Evolutionary conservation across 2,797 vertebrate species (phyloP).

Genomic region (Kryptolebias ocellatus): DNA sequence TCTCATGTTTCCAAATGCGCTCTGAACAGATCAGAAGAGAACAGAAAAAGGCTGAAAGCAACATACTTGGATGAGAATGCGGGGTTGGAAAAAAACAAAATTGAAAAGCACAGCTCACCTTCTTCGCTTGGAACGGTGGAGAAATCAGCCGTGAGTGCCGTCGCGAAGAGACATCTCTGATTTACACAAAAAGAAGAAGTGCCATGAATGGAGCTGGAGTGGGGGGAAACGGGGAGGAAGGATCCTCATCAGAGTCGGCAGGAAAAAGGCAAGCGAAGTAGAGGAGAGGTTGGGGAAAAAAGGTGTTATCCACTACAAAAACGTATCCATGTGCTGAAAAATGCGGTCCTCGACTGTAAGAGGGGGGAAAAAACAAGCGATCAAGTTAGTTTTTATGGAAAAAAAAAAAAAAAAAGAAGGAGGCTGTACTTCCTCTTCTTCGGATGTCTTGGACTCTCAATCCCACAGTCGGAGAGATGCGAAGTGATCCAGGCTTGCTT

Average conservation of each 20-base stretch:
- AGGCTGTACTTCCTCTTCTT: conserved; percentile 82
- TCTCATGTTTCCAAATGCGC: conserved; percentile 29
- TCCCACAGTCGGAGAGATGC: conserved; percentile 72
- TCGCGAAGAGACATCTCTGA: conserved; percentile 82
- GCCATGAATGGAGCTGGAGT: conserved; percentile 80
- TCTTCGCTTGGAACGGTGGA: conserved; percentile 60
- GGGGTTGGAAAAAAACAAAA: background rate
- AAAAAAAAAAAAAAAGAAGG: conserved; percentile 45
- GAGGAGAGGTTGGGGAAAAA: conserved; percentile 5
- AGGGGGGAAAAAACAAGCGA: conserved; percentile 52
- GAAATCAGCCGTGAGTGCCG: conserved; percentile 77
- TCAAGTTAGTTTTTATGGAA: conserved; percentile 68
- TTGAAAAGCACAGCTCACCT: conserved; percentile 73
- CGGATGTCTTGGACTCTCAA: conserved; percentile 69
- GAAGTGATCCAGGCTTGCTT: conserved; percentile 75
- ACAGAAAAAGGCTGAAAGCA: conserved; percentile 22
- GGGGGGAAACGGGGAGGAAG: conserved; percentile 35
- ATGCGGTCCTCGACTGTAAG: conserved; percentile 69
- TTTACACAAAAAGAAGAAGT: conserved; percentile 70
- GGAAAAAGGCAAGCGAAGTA: conserved; percentile 52
- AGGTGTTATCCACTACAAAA: conserved; percentile 79
- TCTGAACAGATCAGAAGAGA: conserved; percentile 7
- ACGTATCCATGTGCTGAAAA: conserved; percentile 80
- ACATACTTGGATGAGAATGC: conserved; percentile 13
- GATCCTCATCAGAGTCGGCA: conserved; percentile 72